Base-by-base conservation (phyloP, 2,113 vertebrate species). In the Phyllopteryx taeniolatus region DNA sequence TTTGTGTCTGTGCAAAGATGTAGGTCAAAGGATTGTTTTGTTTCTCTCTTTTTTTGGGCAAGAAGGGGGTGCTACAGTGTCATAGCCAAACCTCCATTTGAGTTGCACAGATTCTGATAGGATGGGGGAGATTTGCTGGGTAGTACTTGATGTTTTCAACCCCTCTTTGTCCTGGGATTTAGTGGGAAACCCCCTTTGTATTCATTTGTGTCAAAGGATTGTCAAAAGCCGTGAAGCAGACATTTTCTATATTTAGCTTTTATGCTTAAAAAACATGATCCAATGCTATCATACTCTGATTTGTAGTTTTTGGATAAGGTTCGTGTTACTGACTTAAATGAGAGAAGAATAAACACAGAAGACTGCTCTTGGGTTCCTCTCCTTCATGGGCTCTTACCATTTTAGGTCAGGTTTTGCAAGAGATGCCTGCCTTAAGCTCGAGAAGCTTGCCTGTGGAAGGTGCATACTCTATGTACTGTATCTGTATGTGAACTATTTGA, bases 331-430 rank as follows among this genome's bases (percentile, higher is more conserved):
- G 81, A 81, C 83, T 33, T 66, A 27, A 83, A 71, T 72, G 39
- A 46, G 39, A 63, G 70, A 79, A 71, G 82, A 83, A 87, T 79
- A 89, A 89, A 90, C 78, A 77, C 64, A 80, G 68, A 79, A 79
- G 80, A 74, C 76, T 74, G 73, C 10, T 1, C 72, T 75, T 67
- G 46, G 76, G 72, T 67, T 73, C 3, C 42, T 71, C 63, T 79
- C 76, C 81, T 79, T 80, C 57, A 54, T 74, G 73, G 61, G 78
- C 69, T 76, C 46, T 90, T 88, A 88, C 87, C 90, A 86, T 91
- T 90, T 91, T 89, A 83, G 90, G 90, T 82, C 78, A 86, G 15
- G 81, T 67, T 84, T 84, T 69, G 70, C 75, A 82, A 47, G 81
- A 67, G 81, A 79, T 19, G 74, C 35, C 79, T 82, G 64, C 75